phyloP scores from a whole-genome alignment of 2,113 vertebrate species.

The Capreolus pygargus region DNA sequence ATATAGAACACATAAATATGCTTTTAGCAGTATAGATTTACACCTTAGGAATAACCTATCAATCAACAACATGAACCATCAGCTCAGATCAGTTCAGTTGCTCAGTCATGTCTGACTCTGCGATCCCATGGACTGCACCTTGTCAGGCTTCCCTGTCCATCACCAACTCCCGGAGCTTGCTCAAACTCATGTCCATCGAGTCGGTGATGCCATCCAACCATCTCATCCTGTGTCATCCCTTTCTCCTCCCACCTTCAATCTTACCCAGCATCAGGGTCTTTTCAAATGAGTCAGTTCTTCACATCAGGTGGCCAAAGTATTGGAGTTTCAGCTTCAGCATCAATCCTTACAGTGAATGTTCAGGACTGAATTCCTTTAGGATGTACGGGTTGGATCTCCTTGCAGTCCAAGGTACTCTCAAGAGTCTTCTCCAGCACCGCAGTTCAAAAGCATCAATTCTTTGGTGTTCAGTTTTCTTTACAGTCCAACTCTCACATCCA shows the following conservation, averaged over 20 bases:
- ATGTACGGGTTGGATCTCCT: not conserved
- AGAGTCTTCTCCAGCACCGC: not conserved
- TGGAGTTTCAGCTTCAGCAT: not conserved
- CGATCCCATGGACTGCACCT: not conserved
- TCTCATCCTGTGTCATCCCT: not conserved
- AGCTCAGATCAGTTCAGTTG: not conserved
- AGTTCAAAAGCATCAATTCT: not conserved
- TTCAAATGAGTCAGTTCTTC: not conserved
- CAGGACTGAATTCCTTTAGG: not conserved
- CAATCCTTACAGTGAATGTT: not conserved
- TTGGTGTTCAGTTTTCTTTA: not conserved
- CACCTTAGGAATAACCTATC: not conserved
- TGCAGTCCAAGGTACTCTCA: not conserved
- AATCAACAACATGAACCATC: not conserved
- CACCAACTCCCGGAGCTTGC: not conserved
- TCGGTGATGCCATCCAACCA: not conserved
- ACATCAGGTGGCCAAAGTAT: not conserved
- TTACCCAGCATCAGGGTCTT: not conserved
- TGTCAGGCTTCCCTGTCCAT: not conserved
- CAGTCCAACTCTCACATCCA: not conserved
- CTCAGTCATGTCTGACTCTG: rapidly evolving
- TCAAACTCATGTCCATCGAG: not conserved
- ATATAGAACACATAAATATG: not conserved
- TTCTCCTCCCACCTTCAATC: not conserved
- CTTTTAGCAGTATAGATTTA: not conserved